Base-by-base conservation (phyloP, 2,113 vertebrate genomes). In the Calcarius ornatus region DNA sequence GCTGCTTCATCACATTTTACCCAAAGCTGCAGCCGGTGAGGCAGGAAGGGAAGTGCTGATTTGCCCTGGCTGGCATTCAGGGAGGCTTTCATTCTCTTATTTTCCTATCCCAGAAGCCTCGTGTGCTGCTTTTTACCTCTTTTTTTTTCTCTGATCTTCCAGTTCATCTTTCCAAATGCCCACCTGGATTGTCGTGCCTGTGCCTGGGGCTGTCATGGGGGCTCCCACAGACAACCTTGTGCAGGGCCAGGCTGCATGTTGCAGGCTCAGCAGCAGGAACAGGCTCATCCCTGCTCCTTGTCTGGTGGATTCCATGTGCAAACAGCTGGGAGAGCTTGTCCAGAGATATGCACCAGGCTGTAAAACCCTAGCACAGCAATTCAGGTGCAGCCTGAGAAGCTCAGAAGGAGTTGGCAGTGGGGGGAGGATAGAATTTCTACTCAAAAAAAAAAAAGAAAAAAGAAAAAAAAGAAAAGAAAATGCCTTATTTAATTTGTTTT, bases 1-100 rank as follows among this genome's bases (percentile, higher is more conserved):
- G 93, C 96, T 91, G 81, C 83, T 79, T 94, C 95, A 91, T 96
- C 91, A 68, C 51, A 60, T 86, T 97, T 82, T 43, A 59, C 75
- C 94, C 92, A 40, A 71, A 86, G 86, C 76, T 2, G 2, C 38
- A 17, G 69, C 51, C 21, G 10, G 54, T 1, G 1, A 68, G 90
- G 70, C 27, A 72, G 25, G 40, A 43, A 85, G 61, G 56, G 72
- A 68, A 71, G 72, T 0, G 1, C 24, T n/a, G 73, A 14, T 75
- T 81, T 84, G 33, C 77, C 60, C 72, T 51, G 81, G 20, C 37
- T 89, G 69, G 65, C 40, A 37, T 8, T 22, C 57, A 86, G 66
- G 31, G 45, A 77, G 19, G 6, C 18, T 84, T 84, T 56, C 45
- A 72, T 60, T 28, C 35, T 27, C 27, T 31, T 54, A 13, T 43